Base-by-base conservation (phyloP, 2,113 vertebrate genomes). In the Lamprotornis superbus region DNA sequence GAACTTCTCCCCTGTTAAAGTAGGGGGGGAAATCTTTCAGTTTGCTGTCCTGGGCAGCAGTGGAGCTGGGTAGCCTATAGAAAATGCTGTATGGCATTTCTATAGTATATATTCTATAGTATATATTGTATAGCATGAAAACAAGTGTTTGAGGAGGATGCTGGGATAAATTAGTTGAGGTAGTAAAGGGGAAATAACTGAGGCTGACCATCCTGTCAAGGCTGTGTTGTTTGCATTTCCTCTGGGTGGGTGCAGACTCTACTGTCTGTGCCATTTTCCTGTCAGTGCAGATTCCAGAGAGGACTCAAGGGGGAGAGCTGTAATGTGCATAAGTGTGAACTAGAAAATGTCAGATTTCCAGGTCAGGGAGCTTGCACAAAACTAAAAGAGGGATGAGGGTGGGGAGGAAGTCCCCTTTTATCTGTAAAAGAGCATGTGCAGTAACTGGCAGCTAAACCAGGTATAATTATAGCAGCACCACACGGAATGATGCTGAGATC, bases 281-380 rank as follows among this genome's bases (percentile, higher is more conserved):
- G 84, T 89, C 90, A 81, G 63, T 50, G 59, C 63, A 47, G 79
- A 70, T 87, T 67, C 63, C 71, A 85, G 84, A 76, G 20, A 81
- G 33, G 42, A 67, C 57, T 93, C 33, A 35, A 86, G 55, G 52
- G 71, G 49, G 69, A 74, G 10, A 93, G 57, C 53, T 94, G 37
- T 87, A 94, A 90, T 56, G 60, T 81, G 42, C 67, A 2, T 28
- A 76, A 84, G 56, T 81, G 74, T 76, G 75, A 93, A 86, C 73
- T 25, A 90, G 92, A 89, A 94, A 97, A 96, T 83, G 57, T 74
- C 90, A 91, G 53, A 40, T 95, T 96, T 96, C 68, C 75, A 95
- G 90, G 90, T 90, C 95, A 95, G 53, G 49, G 24, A 84, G 74
- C 46, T 67, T 85, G 39, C 44, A 91, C 59, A 89, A 87, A 90